These are phyloP conservation scores for Apodemia duryi DNA, from an alignment of 2,888 invertebrate species.

Conservation along the genomic window DNA sequence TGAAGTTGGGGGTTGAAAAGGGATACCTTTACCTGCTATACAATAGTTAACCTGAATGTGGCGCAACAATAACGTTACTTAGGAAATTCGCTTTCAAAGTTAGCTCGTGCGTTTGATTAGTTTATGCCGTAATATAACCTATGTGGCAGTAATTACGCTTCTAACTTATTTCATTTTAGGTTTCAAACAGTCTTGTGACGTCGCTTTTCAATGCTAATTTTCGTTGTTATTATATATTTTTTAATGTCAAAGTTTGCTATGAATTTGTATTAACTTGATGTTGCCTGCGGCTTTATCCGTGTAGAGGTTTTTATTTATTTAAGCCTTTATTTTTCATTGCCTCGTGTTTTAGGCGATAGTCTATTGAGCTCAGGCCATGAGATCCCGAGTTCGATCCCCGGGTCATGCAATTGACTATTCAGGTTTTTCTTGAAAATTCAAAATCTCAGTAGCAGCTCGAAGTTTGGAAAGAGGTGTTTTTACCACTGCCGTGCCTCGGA, in stretches of 20 bases:
- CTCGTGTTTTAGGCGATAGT: too few relatives aligned
- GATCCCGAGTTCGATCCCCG: too few relatives aligned
- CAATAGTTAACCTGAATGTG: slow-evolving; percentile 45
- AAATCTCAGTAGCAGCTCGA: too few relatives aligned
- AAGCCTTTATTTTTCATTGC: too few relatives aligned
- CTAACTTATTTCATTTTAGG: slow-evolving; percentile 35
- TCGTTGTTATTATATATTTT: background rate
- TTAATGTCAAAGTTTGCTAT: background rate
- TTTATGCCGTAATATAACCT: slow-evolving; percentile 32
- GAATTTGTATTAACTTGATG: background rate
- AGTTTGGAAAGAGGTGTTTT: too few relatives aligned
- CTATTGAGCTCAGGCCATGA: too few relatives aligned
- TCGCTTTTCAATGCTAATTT: background rate
- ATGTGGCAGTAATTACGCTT: slow-evolving; percentile 41
- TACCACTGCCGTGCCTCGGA: too few relatives aligned
- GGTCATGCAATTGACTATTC: too few relatives aligned
- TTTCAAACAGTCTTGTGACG: background rate
- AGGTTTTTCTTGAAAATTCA: too few relatives aligned
- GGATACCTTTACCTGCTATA: slow-evolving; percentile 67
- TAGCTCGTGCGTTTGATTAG: slow-evolving; percentile 51
- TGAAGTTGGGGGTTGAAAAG: slow-evolving; percentile 47
- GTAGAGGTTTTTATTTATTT: too few relatives aligned
- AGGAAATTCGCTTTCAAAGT: slow-evolving; percentile 52
- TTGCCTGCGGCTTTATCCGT: too few relatives aligned
- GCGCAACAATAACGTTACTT: slow-evolving; percentile 60